Base-by-base conservation (phyloP, 2,888 invertebrate species). In the Pandemis cinnamomeana region DNA sequence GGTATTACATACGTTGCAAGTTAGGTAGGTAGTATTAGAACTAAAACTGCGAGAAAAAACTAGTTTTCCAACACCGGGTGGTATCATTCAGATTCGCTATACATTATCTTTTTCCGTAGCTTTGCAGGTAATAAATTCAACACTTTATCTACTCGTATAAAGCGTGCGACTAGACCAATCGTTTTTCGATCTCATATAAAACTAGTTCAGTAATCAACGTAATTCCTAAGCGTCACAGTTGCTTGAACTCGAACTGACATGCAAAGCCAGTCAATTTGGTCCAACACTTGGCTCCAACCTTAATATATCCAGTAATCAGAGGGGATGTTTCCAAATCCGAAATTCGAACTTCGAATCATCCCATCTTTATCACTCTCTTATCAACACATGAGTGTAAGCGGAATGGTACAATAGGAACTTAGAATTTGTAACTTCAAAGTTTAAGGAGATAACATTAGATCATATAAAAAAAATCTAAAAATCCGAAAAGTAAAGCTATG, bases 211-310 rank as follows among this genome's bases (percentile, higher is more conserved):
- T 51, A 15, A 78, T 78, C 71, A 72, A 71, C 67, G 67, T 74
- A 75, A 77, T 77, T 75, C 46, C 53, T 76, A 72, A 75, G 69
- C 76, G 78, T 76, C 72, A 71, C 76, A 78, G 75, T 76, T 68
- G 71, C 80, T 66, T 78, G 78, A 72, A 67, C 76, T 75, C 69
- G 75, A 62, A 75, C 76, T 78, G 77, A 78, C 79, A 78, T 80
- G 78, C 78, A 81, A 80, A 80, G 69, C 71, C 62, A 62, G 44
- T n/a, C 51, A 48, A 42, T 70, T 58, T 41, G 60, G 51, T 62
- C 46, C 61, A 64, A 73, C 51, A 55, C 41, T 67, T 62, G 46
- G 67, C 27, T 44, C 63, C 46, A 75, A 64, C 20, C 53, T 67
- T 36, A 72, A 75, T 46, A 36, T 55, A 63, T 13, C 5, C 15